A percentile compares a stretch with the other conserved stretches of the same genome.
Evolutionary conservation across 1,140 invertebrate species (phyloP).

Genomic region (Lysiphlebus fabarum): DNA sequence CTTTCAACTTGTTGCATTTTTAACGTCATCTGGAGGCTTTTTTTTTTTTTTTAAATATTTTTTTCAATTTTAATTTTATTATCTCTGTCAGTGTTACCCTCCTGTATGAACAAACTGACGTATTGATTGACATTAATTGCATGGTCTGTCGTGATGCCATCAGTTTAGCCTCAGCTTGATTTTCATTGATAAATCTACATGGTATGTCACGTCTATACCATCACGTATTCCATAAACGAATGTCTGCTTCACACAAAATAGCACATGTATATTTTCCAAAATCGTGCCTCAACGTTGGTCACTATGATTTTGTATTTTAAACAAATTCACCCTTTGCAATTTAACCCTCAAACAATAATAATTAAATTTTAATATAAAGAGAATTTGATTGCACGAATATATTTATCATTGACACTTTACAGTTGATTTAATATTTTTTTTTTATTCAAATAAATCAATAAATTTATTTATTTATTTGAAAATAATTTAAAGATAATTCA

Average conservation of each 20-base stretch:
- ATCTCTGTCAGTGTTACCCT: neutral
- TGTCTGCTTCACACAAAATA: slow-evolving; percentile 4
- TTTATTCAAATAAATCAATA: no score
- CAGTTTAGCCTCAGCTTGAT: neutral
- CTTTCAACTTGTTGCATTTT: slow-evolving; percentile 25
- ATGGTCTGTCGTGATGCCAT: slow-evolving; percentile 19
- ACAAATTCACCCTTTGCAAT: slow-evolving; percentile 3
- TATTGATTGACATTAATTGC: slow-evolving; percentile 26
- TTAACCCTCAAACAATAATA: slow-evolving; percentile 5
- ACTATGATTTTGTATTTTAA: slow-evolving; percentile 20
- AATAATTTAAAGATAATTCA: no score
- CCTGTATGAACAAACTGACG: slow-evolving; percentile 3
- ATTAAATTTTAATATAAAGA: slow-evolving; percentile 16
- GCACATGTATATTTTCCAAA: no score
- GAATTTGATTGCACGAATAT: neutral
- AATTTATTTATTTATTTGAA: no score
- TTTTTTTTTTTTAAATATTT: no score
- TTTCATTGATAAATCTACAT: neutral
- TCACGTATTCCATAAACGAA: slow-evolving; percentile 18
- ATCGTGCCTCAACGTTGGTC: neutral
- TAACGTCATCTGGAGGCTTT: slow-evolving; percentile 3
- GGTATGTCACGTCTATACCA: slow-evolving; percentile 19
- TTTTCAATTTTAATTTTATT: no score
- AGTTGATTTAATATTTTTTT: no score
- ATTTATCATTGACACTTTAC: no score